These are phyloP conservation scores for human DNA, from an alignment of 2,113 vertebrate genomes.

Conservation along the genomic window GRCh38 chr5:91627501-91628000, in stretches of 20 bases:
- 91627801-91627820: not conserved
- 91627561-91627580: not conserved
- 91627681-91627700: not conserved
- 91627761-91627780: no score
- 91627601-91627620: not conserved
- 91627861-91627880: not conserved
- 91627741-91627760: not conserved
- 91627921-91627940: not conserved
- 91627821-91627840: not conserved
- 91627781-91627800: not conserved
- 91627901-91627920: no score
- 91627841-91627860: not conserved
- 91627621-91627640: not conserved
- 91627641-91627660: not conserved
- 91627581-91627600: not conserved
- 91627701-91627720: not conserved
- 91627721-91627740: not conserved
- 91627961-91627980: not conserved
- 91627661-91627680: not conserved
- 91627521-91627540: not conserved
- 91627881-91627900: not conserved
- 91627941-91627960: not conserved
- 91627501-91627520: not conserved
- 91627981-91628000: not conserved
- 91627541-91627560: not conserved